Conservation (phyloP, 2,888 invertebrate genomes). For the Hylaea fasciaria region DNA sequence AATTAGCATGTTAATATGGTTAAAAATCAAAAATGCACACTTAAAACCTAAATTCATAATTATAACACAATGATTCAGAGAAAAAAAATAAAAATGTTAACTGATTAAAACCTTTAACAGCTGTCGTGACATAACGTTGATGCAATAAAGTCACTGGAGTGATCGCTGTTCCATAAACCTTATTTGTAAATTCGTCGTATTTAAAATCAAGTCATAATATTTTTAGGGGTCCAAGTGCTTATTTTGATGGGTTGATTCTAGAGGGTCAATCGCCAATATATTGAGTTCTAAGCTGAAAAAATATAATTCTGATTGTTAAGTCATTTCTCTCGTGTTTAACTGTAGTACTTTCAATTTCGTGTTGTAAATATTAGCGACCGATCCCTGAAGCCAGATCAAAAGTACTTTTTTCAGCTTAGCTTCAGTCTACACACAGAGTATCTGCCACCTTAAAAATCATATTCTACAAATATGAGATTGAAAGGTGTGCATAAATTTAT, state of each 20-base stretch:
- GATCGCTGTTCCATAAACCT: slow-evolving; percentile 43
- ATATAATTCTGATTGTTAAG: slow-evolving; percentile 22
- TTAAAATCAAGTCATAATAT: slow-evolving; percentile 74
- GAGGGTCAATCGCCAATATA: slow-evolving; percentile 59
- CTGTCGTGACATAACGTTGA: slow-evolving; percentile 43
- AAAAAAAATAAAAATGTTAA: slow-evolving; percentile 70
- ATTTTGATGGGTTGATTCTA: slow-evolving; percentile 61
- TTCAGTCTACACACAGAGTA: slow-evolving; percentile 21
- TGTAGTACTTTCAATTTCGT: neutral
- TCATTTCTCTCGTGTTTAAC: neutral
- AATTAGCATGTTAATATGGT: slow-evolving; percentile 81
- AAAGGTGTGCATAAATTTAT: slow-evolving; percentile 58
- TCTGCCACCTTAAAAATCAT: slow-evolving; percentile 67
- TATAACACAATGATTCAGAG: slow-evolving; percentile 63
- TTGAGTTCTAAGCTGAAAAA: slow-evolving; percentile 30
- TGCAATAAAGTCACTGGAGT: slow-evolving; percentile 39
- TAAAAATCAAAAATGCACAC: slow-evolving; percentile 81
- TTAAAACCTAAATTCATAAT: slow-evolving; percentile 68
- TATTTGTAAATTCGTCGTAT: slow-evolving; percentile 59
- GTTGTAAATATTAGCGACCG: neutral
- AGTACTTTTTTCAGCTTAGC: slow-evolving; percentile 44
- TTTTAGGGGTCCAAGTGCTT: slow-evolving; percentile 57
- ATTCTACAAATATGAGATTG: slow-evolving; percentile 75
- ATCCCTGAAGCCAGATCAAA: slow-evolving; percentile 15
- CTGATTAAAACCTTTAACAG: slow-evolving; percentile 74